Evolutionary conservation across 1,140 invertebrate species (phyloP).

Genomic region (Drosophila kikkawai): DNA sequence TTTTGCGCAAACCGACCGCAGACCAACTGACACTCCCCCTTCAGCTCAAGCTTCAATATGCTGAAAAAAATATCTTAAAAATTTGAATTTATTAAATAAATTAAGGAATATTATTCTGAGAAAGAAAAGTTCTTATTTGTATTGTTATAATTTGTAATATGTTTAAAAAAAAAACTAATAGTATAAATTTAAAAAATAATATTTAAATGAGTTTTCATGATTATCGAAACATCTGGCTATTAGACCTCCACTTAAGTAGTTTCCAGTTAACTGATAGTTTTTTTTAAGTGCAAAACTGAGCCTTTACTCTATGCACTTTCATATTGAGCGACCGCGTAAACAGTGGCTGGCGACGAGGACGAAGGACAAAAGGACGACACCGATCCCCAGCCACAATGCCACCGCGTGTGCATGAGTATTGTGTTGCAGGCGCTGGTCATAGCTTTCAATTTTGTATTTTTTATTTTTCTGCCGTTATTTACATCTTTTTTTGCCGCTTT

Average conservation of each 20-base stretch:
- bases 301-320: conserved; percentile 54
- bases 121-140: not conserved
- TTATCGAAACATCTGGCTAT: not conserved
- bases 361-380: conserved; percentile 44
- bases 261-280: not conserved
- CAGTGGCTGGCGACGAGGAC: conserved; percentile 55
- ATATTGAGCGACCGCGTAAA: conserved; percentile 76
- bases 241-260: not conserved
- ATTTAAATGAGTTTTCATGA: not conserved
- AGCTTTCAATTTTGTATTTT: conserved; percentile 36
- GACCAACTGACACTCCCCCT: conserved; percentile 67
- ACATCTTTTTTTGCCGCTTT: conserved; percentile 42
- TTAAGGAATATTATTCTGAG: not conserved
- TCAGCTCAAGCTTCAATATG: conserved; percentile 2
- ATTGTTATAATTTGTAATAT: no score
- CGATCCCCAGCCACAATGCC: conserved; percentile 59
- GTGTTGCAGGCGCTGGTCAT: conserved; percentile 39
- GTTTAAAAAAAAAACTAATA: no score
- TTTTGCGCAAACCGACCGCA: conserved; percentile 80
- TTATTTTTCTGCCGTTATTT: conserved; percentile 17
- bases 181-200: no score
- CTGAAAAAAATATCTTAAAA: not conserved
- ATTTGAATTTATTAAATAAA: not conserved
- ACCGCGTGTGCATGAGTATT: conserved; percentile 51
- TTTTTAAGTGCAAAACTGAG: conserved; percentile 29